Conservation (phyloP, 1,140 invertebrate species). For the Drosophila ogumai region DNA sequence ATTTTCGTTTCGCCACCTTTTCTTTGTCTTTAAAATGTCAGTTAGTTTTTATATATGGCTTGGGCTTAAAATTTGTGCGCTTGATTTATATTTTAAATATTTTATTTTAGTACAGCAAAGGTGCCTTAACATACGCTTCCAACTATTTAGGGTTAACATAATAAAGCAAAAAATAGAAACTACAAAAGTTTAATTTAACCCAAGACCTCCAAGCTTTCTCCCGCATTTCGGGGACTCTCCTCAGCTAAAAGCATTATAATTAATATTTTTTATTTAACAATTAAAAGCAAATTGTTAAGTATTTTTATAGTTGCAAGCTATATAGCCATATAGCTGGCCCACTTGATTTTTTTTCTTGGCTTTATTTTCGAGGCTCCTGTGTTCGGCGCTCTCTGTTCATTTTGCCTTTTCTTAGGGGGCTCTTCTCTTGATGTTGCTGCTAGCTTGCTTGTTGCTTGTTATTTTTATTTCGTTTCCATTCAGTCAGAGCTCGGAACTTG, state of each 20-base stretch:
- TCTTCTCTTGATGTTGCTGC: constrained; percentile 37
- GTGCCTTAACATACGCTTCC: too few relatives aligned
- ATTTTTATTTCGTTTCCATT: constrained; percentile 74
- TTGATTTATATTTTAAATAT: background rate
- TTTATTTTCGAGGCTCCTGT: constrained; percentile 27
- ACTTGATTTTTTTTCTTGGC: constrained; percentile 17
- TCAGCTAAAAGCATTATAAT: background rate
- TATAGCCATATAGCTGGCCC: background rate
- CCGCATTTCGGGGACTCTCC: background rate
- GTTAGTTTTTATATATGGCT: too few relatives aligned
- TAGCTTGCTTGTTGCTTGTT: constrained; percentile 49
- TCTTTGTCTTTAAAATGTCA: too few relatives aligned
- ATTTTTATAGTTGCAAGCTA: constrained; percentile 9
- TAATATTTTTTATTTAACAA: background rate
- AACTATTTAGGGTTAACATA: background rate
- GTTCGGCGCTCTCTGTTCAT: constrained; percentile 45
- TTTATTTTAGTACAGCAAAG: background rate
- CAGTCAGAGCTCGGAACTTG: constrained; percentile 57
- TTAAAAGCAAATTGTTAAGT: constrained; percentile 2
- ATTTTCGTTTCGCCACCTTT: too few relatives aligned
- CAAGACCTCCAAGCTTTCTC: background rate
- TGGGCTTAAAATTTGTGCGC: background rate
- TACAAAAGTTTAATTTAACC: background rate
- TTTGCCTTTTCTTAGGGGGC: constrained; percentile 45
- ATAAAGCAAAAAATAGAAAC: background rate